Conservation (phyloP, 2,113 vertebrate species). For the Eonycteris spelaea region DNA sequence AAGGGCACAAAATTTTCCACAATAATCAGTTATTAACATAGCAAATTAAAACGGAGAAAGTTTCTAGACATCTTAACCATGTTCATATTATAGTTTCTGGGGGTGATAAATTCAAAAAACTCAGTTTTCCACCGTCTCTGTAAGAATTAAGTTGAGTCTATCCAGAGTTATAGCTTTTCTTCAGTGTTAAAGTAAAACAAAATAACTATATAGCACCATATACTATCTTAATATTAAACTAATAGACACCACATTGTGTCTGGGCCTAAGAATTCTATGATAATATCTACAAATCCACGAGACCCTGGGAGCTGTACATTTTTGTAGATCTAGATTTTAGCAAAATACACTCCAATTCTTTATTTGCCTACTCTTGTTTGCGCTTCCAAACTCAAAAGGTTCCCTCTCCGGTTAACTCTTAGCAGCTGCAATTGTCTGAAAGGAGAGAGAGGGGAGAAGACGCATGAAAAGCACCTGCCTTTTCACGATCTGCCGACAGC, state of each 20-base stretch:
- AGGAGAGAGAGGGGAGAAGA: too few relatives aligned
- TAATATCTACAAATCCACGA: too few relatives aligned
- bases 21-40: not conserved
- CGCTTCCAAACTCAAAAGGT: too few relatives aligned
- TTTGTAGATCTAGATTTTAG: too few relatives aligned
- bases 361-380: too few relatives aligned
- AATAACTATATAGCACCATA: too few relatives aligned
- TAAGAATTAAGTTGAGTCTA: not conserved
- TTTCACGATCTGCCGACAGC: too few relatives aligned
- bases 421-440: too few relatives aligned
- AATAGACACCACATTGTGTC: not conserved
- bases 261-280: not conserved
- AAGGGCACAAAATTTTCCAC: not conserved
- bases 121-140: not conserved
- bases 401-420: too few relatives aligned
- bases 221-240: not conserved
- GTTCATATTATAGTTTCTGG: not conserved
- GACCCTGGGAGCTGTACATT: too few relatives aligned
- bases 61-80: not conserved
- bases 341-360: too few relatives aligned
- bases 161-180: not conserved
- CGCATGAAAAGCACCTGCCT: too few relatives aligned
- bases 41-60: not conserved
- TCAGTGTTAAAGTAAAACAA: not conserved
- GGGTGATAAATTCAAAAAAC: not conserved